phyloP scores from a whole-genome alignment of 2,113 vertebrate species.

The Candoia aspera region DNA sequence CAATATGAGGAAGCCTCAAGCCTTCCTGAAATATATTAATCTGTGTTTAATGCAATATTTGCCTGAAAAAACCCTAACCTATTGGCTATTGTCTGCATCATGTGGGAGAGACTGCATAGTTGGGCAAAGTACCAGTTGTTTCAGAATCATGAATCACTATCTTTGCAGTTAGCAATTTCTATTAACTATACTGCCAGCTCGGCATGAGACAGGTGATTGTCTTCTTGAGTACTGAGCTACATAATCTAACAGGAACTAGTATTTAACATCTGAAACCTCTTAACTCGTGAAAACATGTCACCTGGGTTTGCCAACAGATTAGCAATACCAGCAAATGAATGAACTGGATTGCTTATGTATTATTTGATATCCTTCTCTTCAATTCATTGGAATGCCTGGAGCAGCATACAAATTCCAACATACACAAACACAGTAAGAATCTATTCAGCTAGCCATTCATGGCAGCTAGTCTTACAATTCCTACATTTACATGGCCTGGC shows the following conservation, averaged over 20 bases:
- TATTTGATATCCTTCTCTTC: background rate
- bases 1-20: background rate
- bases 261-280: constrained; percentile 1
- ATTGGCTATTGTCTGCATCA: background rate
- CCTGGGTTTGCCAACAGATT: background rate
- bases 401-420: background rate
- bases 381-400: background rate
- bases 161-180: background rate
- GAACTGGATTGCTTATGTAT: background rate
- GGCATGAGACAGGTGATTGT: background rate
- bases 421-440: background rate
- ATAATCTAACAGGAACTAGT: constrained; percentile 1
- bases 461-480: background rate
- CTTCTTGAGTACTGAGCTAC: background rate
- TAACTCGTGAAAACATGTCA: background rate
- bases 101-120: background rate
- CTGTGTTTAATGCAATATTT: background rate
- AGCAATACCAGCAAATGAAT: background rate
- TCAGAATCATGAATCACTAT: constrained; percentile 1
- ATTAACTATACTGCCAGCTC: background rate
- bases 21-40: background rate
- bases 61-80: background rate
- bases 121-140: background rate
- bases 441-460: background rate
- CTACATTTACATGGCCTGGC: background rate